These are phyloP conservation scores for Galago senegalensis DNA, from an alignment of 2,797 vertebrate genomes.

Conservation along the genomic window DNA sequence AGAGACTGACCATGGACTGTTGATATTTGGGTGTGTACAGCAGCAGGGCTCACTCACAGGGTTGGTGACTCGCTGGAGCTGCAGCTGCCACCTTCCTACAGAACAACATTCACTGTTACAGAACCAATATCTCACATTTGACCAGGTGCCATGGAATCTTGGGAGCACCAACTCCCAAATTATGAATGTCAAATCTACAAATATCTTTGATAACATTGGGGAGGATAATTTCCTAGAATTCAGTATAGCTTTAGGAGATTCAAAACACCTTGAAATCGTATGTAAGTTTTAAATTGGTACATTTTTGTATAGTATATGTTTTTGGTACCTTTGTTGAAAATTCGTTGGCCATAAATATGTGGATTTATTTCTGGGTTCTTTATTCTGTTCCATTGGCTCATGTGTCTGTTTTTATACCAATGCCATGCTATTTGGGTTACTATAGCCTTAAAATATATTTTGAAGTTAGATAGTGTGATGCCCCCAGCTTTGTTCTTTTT, in stretches of 20 bases:
- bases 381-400: too few relatives aligned
- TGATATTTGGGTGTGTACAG: neutral
- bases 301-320: neutral
- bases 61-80: neutral
- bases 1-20: neutral
- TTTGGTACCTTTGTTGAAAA: too few relatives aligned
- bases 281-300: neutral
- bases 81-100: neutral
- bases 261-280: neutral
- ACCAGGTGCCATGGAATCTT: neutral
- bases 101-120: neutral
- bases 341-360: too few relatives aligned
- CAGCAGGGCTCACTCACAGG: neutral
- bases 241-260: neutral
- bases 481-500: too few relatives aligned
- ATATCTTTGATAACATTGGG: neutral
- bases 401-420: too few relatives aligned
- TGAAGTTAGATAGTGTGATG: too few relatives aligned
- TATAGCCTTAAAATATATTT: too few relatives aligned
- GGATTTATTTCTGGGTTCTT: too few relatives aligned
- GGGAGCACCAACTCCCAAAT: neutral
- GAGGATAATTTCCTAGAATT: slow-evolving; percentile 49
- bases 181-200: neutral
- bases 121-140: neutral
- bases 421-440: too few relatives aligned